These are phyloP conservation scores for Morpho achilles DNA, from an alignment of 2,888 invertebrate genomes.

Conservation along the genomic window DNA sequence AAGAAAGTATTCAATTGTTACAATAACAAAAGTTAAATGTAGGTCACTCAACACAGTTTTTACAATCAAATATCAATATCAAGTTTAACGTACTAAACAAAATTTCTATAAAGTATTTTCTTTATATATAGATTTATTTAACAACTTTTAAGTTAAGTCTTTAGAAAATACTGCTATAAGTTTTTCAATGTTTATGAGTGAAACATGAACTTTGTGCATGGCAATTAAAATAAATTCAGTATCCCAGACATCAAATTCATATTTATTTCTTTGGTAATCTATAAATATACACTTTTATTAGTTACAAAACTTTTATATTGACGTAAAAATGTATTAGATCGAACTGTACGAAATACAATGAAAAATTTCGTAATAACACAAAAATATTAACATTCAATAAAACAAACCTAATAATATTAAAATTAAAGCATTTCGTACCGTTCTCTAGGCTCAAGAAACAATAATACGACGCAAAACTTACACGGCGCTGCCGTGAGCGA, in stretches of 20 bases:
- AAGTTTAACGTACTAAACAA: constrained; percentile 17
- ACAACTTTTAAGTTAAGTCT: too few relatives aligned
- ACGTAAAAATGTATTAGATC: constrained; percentile 7
- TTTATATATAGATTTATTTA: not conserved
- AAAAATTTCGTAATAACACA: constrained; percentile 17
- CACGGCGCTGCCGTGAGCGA: constrained; percentile 69
- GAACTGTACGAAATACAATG: constrained; percentile 6
- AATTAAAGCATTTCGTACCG: constrained; percentile 1
- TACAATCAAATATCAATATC: constrained; percentile 10
- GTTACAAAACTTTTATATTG: constrained; percentile 3
- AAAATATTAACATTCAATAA: constrained; percentile 6
- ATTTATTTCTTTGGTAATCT: too few relatives aligned
- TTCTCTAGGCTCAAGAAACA: constrained; percentile 37
- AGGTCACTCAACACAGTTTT: constrained; percentile 23
- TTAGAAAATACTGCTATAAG: not conserved
- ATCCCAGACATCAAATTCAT: too few relatives aligned
- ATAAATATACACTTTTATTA: not conserved
- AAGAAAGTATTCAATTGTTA: constrained; percentile 3
- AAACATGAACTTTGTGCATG: not conserved
- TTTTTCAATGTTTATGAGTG: not conserved
- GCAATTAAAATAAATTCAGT: not conserved
- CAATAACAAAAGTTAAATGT: constrained; percentile 20
- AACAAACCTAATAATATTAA: constrained; percentile 1
- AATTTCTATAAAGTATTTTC: not conserved
- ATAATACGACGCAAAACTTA: constrained; percentile 75